Conservation (phyloP, 1,140 invertebrate genomes). For the Zaprionus inermis region DNA sequence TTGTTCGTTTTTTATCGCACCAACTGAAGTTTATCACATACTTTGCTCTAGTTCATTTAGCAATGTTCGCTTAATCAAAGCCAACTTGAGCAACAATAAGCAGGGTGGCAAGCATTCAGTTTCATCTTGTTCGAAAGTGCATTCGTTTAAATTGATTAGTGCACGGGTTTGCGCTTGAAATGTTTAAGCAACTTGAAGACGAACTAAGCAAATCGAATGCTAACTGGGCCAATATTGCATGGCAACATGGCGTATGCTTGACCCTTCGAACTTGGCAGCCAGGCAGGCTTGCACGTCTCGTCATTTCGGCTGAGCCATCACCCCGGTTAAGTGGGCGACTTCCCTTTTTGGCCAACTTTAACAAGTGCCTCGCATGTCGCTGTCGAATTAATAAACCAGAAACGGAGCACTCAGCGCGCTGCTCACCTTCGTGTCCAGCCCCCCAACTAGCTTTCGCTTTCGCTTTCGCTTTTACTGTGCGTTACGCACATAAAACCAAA, state of each 20-base stretch:
- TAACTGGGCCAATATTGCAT: conserved; percentile 32
- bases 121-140: conserved; percentile 57
- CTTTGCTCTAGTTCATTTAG: conserved; percentile 53
- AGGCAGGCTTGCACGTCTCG: neutral
- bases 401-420: conserved; percentile 50
- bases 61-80: conserved; percentile 74
- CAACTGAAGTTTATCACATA: conserved; percentile 60
- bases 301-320: conserved; percentile 8
- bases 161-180: conserved; percentile 57
- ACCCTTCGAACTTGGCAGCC: neutral
- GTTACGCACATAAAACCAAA: conserved; percentile 65
- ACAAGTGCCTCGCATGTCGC: conserved; percentile 71
- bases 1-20: conserved; percentile 8
- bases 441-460: conserved; percentile 15
- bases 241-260: conserved; percentile 25
- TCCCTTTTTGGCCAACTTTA: conserved; percentile 35
- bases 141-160: conserved; percentile 63
- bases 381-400: conserved; percentile 73
- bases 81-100: conserved; percentile 60
- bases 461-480: neutral
- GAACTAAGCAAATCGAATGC: conserved; percentile 23
- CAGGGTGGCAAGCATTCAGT: neutral
- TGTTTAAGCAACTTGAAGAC: conserved; percentile 62
- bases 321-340: conserved; percentile 35
- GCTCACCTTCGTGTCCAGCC: neutral